Evolutionary conservation across 2,797 vertebrate genomes (phyloP).

Genomic region (Philypnodon macrostomus): DNA sequence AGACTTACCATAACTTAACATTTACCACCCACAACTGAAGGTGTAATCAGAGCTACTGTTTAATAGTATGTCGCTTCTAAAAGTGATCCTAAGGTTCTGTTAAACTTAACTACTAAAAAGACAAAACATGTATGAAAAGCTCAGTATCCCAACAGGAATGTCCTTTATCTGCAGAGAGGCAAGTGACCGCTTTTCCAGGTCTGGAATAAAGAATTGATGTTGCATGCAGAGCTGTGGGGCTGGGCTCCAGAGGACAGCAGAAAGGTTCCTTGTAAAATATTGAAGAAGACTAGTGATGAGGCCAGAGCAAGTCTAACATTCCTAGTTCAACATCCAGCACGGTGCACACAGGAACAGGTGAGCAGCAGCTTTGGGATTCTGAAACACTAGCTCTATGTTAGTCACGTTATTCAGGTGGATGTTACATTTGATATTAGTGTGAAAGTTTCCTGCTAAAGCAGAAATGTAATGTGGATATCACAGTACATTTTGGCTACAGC

Average conservation of each 20-base stretch:
- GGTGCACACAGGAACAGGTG: slow-evolving; percentile 40
- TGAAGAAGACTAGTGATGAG: slow-evolving; percentile 62
- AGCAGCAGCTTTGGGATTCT: background rate
- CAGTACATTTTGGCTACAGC: too few species aligned
- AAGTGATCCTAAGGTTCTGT: too few species aligned
- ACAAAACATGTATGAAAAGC: background rate
- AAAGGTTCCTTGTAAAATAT: slow-evolving; percentile 77
- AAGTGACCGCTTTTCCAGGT: slow-evolving; percentile 64
- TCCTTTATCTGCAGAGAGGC: slow-evolving; percentile 43
- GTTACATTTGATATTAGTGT: too few species aligned
- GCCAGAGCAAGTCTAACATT: slow-evolving; percentile 52
- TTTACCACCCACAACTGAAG: background rate
- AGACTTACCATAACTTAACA: background rate
- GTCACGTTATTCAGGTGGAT: too few species aligned
- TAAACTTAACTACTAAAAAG: too few species aligned
- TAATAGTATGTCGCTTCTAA: too few species aligned
- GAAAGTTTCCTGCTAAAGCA: too few species aligned
- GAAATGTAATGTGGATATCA: too few species aligned
- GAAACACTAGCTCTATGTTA: background rate
- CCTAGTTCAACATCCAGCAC: slow-evolving; percentile 49
- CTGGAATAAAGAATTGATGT: slow-evolving; percentile 74
- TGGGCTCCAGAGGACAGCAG: slow-evolving; percentile 57
- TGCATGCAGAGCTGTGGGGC: slow-evolving; percentile 50
- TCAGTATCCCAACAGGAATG: slow-evolving; percentile 40
- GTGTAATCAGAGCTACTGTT: background rate